A percentile compares a stretch with the other conserved stretches of the same genome.
Conservation (phyloP, 2,888 invertebrate genomes). For the Noctua fimbriata region DNA sequence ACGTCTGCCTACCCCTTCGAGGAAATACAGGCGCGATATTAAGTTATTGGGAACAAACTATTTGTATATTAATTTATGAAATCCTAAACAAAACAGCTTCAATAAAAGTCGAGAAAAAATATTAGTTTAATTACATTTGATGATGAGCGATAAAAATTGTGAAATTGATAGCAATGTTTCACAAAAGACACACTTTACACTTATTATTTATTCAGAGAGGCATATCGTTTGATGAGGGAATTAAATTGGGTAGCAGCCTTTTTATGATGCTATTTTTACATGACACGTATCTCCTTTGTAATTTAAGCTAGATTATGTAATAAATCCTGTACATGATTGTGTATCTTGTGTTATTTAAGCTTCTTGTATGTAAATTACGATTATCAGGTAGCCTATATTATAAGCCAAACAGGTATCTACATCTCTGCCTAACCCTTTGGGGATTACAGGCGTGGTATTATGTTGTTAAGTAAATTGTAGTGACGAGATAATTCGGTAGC, state of each 20-base stretch:
- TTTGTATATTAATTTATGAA: too few species aligned
- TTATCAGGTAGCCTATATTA: not conserved
- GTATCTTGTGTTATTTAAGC: not conserved
- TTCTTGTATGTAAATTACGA: not conserved
- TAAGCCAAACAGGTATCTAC: not conserved
- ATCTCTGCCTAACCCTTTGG: not conserved
- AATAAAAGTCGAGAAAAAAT: conserved; percentile 23
- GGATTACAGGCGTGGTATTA: not conserved
- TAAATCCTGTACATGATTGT: not conserved
- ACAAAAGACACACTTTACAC: conserved; percentile 35
- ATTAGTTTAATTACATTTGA: conserved; percentile 34
- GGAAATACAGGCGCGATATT: not conserved
- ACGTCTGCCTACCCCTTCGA: not conserved
- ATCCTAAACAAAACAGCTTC: not conserved
- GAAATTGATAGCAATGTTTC: conserved; percentile 36
- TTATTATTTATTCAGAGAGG: conserved; percentile 40
- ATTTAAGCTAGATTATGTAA: not conserved
- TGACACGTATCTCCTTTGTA: not conserved
- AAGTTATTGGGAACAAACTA: not conserved
- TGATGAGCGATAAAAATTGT: conserved; percentile 21
- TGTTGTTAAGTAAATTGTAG: not conserved
- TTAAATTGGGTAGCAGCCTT: conserved; percentile 6
- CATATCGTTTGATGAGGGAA: conserved; percentile 17
- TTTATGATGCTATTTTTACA: conserved; percentile 13
- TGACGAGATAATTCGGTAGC: not conserved